Evolutionary conservation across 2,888 invertebrate species (phyloP), one percentile per base, ranked within the genome.

Genomic region (Morinoia aosen): DNA sequence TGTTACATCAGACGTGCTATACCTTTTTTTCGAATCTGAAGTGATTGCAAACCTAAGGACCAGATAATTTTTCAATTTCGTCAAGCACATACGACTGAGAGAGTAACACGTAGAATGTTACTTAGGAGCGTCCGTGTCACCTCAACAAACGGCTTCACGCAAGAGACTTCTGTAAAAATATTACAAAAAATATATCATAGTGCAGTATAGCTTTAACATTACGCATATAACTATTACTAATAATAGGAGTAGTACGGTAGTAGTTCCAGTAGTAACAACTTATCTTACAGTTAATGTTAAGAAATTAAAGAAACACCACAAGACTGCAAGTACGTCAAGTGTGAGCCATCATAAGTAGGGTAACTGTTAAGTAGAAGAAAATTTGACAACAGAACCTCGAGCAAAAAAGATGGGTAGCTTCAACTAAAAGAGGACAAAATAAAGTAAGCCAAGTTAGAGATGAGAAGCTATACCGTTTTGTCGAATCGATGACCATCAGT

Each of bases 181-280:
- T 93, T 93, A 93, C 93, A 56, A 93, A 93, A 93, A 93, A 93
- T 93, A 93, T 93, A 93, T 93, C 93, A 93, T 93, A 93, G 93
- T 93, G 93, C 93, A 93, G 93, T 93, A 93, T 93, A 93, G 93
- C 93, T 57, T 93, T 93, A 93, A 93, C 93, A 93, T 93, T 93
- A 93, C 93, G 93, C 93, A 93, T 93, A 93, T 56, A 93, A 93
- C 93, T 93, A 93, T 93, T 93, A 93, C 93, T 93, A 93, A 93
- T 57, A 93, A 93, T 93, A 93, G 56, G 93, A 57, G 93, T 93
- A 93, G 93, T 93, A 93, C 93, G 93, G 93, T 93, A 93, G 93
- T 93, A 93, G 93, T 93, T 93, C 57, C 93, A 93, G 93, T 93
- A 93, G 48, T 93, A 93, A 93, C 93, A 93, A 93, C 93, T 93